Evolutionary conservation across 2,797 vertebrate genomes (phyloP), one percentile per base, ranked within the genome.

Genomic region (Karalla daura): DNA sequence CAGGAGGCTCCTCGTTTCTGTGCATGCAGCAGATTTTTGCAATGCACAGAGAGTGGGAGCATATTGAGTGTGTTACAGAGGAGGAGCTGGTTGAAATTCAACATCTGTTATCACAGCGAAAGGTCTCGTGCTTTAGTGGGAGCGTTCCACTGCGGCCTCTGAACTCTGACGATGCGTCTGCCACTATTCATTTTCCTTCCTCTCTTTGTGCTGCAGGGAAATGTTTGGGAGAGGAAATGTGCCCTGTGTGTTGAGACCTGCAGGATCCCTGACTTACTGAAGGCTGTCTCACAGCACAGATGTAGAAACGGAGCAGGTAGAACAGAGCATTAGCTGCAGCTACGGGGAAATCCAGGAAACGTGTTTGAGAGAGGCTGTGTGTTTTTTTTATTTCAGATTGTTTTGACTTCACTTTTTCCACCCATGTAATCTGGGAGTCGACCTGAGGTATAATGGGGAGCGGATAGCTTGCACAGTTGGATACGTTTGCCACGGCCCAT

Each of bases 401-500:
- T 47, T 71, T 82, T 27, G 32, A 27, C 61, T 55, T 72, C 55
- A 17, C 20, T 56, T 44, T 35, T 58, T 75, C 69, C 56, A 33
- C 46, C 60, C 37, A 56, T 69, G 68, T 71, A 51, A 61, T 53
- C 27, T 63, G 39, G 71, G 69, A 66, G 20, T 51, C 49, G 49
- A 54, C 61, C 36, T 70, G 25, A 75, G 80, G 53, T 64, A 65
- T 66, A 71, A 70, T 60, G 20, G 43, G 17, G 51, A 55, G 44
- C 37, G 65, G 45, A 58, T 21, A 45, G 43, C 46, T 45, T 47
- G 70, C 50, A 60, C 63, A 63, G 72, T 65, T 63, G 74, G 75
- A 76, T 30, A 46, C 53, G 53, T 74, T 52, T 36, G 40, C 70
- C 65, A 55, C 52, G 23, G 77, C 59, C 73, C 79, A 76, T 60